Evolutionary conservation across 2,888 invertebrate genomes (phyloP).

Genomic region (Rhimphoctona megacephalus): DNA sequence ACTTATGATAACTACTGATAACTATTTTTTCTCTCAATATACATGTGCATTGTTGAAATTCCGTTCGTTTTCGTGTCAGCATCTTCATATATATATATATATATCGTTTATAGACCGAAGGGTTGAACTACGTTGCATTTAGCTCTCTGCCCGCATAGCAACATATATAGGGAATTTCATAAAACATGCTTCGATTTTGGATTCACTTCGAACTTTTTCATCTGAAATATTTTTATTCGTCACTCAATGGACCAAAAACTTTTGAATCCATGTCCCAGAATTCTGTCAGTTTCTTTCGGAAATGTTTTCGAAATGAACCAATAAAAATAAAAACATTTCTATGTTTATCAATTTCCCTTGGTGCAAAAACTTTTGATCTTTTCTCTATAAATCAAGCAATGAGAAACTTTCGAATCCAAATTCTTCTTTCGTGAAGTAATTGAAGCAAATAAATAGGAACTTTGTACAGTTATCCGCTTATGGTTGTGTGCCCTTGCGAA

Average conservation of each 20-base stretch:
- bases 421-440: not conserved
- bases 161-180: conserved; percentile 15
- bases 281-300: too few relatives aligned
- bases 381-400: not conserved
- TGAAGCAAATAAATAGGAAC: not conserved
- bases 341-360: not conserved
- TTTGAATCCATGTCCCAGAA: not conserved
- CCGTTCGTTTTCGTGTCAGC: not conserved
- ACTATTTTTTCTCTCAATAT: too few relatives aligned
- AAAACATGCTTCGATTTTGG: not conserved
- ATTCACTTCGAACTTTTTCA: not conserved
- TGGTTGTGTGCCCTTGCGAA: not conserved
- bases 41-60: not conserved
- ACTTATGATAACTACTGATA: not conserved
- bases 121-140: conserved; percentile 37
- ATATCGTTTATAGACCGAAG: conserved; percentile 25
- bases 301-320: not conserved
- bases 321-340: not conserved
- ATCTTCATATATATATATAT: too few relatives aligned
- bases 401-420: not conserved
- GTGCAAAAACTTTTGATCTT: not conserved
- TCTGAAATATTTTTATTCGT: not conserved
- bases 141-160: not conserved
- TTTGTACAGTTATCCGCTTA: not conserved
- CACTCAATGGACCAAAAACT: not conserved